phyloP scores from a whole-genome alignment of 2,113 vertebrate species.

The Glaucomys volans region DNA sequence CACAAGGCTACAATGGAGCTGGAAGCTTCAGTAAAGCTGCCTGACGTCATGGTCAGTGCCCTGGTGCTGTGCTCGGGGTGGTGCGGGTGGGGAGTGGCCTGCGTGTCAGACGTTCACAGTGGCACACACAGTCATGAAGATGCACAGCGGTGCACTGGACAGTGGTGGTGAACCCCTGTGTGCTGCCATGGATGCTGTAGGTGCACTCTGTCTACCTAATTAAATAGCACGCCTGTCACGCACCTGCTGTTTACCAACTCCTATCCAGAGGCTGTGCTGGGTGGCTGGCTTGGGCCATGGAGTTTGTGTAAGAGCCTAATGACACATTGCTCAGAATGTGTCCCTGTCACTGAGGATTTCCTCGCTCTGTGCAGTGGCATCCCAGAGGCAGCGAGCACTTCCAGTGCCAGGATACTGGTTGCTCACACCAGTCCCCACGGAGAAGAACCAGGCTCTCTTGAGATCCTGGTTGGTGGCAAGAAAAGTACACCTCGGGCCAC shows the following conservation, averaged over 20 bases:
- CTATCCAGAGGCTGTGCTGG: not conserved
- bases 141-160: not conserved
- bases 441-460: not conserved
- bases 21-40: not conserved
- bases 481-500: not conserved
- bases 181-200: too few relatives aligned
- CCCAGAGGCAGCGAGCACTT: rapidly evolving
- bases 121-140: too few relatives aligned
- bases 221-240: not conserved
- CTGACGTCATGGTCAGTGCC: too few relatives aligned
- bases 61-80: not conserved
- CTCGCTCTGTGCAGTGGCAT: not conserved
- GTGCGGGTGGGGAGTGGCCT: not conserved
- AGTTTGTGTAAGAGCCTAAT: not conserved
- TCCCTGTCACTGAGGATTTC: not conserved
- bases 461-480: not conserved
- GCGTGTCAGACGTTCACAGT: not conserved
- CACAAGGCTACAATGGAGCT: not conserved
- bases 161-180: not conserved
- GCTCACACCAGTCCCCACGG: not conserved
- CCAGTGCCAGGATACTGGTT: not conserved
- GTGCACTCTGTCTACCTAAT: not conserved
- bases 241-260: not conserved
- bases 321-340: not conserved
- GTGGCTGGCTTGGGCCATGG: not conserved